Evolutionary conservation across 2,113 vertebrate genomes (phyloP).

Genomic region (Cinclus mexicanus): DNA sequence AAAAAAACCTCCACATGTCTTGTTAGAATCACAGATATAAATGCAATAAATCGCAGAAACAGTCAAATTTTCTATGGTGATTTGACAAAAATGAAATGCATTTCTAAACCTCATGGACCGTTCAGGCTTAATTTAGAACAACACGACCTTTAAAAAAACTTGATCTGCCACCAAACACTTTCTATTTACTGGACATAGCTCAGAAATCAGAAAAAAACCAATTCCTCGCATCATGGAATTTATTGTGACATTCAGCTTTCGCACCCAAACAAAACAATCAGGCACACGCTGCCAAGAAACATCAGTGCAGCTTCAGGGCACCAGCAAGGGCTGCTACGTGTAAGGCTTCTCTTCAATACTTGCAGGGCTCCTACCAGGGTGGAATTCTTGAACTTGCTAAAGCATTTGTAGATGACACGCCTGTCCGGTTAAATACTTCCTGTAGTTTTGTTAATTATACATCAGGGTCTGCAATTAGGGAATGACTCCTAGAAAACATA

Average conservation of each 20-base stretch:
- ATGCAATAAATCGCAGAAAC: not conserved
- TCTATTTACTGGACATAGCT: not conserved
- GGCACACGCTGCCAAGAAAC: not conserved
- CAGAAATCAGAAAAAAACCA: not conserved
- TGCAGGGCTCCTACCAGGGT: not conserved
- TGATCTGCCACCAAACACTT: not conserved
- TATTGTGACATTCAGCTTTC: not conserved
- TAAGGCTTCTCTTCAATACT: not conserved
- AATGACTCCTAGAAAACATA: not conserved
- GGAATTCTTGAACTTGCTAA: not conserved
- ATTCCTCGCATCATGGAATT: not conserved
- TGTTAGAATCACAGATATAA: not conserved
- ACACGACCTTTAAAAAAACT: not conserved
- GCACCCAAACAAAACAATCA: not conserved
- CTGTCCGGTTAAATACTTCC: slow-evolving; percentile 23
- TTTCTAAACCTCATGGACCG: not conserved
- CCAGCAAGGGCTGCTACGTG: not conserved
- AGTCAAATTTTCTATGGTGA: not conserved
- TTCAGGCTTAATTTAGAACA: not conserved
- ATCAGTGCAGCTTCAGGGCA: not conserved
- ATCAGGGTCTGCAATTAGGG: not conserved
- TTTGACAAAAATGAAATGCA: not conserved
- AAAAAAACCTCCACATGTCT: not conserved
- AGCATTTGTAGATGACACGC: not conserved
- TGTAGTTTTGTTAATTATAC: slow-evolving; percentile 24